phyloP scores from a whole-genome alignment of 2,113 vertebrate genomes.

The Lampris megalopsis region DNA sequence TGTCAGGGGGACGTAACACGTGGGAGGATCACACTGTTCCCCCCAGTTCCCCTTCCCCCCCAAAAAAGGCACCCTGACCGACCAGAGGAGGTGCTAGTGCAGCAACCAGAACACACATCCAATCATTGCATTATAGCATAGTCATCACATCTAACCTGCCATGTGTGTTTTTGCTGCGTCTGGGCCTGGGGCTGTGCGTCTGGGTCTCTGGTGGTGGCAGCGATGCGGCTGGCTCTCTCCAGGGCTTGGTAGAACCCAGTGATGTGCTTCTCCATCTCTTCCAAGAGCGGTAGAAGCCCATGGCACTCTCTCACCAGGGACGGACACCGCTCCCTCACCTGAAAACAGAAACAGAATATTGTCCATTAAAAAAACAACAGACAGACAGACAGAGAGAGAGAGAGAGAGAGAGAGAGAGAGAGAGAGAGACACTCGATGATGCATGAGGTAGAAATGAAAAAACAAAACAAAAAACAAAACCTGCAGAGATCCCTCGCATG shows the following conservation, averaged over 20 bases:
- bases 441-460: no score
- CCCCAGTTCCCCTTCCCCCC: no score
- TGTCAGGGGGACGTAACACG: no score
- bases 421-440: no score
- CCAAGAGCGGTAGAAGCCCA: constrained; percentile 84
- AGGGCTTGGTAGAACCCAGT: constrained; percentile 90
- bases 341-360: constrained; percentile 26
- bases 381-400: neutral
- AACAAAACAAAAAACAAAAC: no score
- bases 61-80: no score
- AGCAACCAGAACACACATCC: neutral
- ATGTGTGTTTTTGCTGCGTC: constrained; percentile 87
- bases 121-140: neutral
- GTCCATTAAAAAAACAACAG: neutral
- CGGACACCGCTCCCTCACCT: constrained; percentile 90
- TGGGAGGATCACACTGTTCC: no score
- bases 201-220: constrained; percentile 72
- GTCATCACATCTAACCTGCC: constrained; percentile 84
- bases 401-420: neutral
- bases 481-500: no score
- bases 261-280: constrained; percentile 94
- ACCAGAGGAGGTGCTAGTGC: no score
- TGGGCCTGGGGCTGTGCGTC: constrained; percentile 84
- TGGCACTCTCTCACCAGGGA: constrained; percentile 88
- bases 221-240: constrained; percentile 88